Base-by-base conservation (phyloP, 2,113 vertebrate genomes). In the Indicator indicator region DNA sequence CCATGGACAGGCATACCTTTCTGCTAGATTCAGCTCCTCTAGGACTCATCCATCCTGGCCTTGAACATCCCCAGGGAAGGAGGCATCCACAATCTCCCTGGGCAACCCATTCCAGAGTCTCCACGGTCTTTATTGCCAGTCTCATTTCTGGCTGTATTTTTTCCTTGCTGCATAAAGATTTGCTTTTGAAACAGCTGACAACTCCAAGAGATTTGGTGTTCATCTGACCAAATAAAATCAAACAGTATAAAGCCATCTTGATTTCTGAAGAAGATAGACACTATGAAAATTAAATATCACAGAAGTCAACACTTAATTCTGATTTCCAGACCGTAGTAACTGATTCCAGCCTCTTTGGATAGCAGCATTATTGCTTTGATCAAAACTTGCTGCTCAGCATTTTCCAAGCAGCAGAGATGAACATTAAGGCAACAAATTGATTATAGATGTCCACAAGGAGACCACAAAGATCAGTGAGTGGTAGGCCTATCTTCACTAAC, bases 401-500 rank as follows among this genome's bases (percentile, higher is more conserved):
- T 91, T 88, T 33, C 74, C 23, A 91, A 89, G 91, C 70, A 76
- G 42, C 48, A 64, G 88, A 91, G 83, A 95, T 65, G 62, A 95
- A 86, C 69, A 75, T 27, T 30, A 59, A 88, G 80, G 76, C 62
- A 95, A 81, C 44, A 79, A 95, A 93, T 88, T 86, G 94, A 95
- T 80, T 60, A 71, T 70, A 96, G 90, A 88, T 67, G 86, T 92
- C 93, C 95, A 86, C 0, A 0, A 91, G 76, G 80, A 96, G 96
- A 96, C 93, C 88, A 88, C 94, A 90, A 71, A 77, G 76, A 81
- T 58, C 67, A 54, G 90, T 50, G 79, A 52, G 50, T 52, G 24
- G 69, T 68, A 93, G 48, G 54, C 65, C 82, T 93, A 95, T 94
- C 91, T 93, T 73, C 52, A 96, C 78, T 75, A 95, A 54, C 55